Base-by-base conservation (phyloP, 1,140 invertebrate species). In the Brachionus asplanchnoidis region DNA sequence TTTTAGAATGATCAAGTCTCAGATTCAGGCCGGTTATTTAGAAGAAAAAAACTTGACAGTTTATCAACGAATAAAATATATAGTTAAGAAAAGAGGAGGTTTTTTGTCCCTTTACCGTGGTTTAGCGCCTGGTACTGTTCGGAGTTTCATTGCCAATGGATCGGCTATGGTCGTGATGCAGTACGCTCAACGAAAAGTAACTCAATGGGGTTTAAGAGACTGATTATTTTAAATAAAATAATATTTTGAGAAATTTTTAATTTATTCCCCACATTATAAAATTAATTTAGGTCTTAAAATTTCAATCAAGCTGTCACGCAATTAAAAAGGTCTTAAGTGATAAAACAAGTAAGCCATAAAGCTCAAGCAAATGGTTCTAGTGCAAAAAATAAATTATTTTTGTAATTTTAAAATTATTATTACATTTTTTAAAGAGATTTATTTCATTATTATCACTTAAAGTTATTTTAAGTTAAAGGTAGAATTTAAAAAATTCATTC, bases 141-240 rank as follows among this genome's bases (percentile, higher is more conserved):
- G 87, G 20, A 88, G 88, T 84, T 88, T 88, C 78, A 68, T 88
- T 11, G 87, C 88, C 7, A 88, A 88, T 86, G 88, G 88, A 20
- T 87, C 86, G 0, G 88, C 88, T 85, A 88, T 88, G 88, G 86
- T 89, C 40, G 88, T 88, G 11, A 88, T 89, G 88, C 53, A 85
- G 4, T 87, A 85, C 56, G 88, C 88, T 73, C 88, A 89, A 46
- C 85, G 86, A 53, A 88, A 88, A 86, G 87, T 89, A 7, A 87
- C 88, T 17, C 85, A 89, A 78, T 73, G 85, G 60, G 88, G 88
- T 75, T 82, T 88, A 23, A 84, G 87, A 40, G 86, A 85, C 26
- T 86, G 60, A 85, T 73, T 40, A 20, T 42, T 73, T 40, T 17
- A 3, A 73, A 73, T 42, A 73, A 40, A 73, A 73, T 32, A n/a